phyloP scores from a whole-genome alignment of 2,888 invertebrate genomes.

The Lamellibrachia satsuma region DNA sequence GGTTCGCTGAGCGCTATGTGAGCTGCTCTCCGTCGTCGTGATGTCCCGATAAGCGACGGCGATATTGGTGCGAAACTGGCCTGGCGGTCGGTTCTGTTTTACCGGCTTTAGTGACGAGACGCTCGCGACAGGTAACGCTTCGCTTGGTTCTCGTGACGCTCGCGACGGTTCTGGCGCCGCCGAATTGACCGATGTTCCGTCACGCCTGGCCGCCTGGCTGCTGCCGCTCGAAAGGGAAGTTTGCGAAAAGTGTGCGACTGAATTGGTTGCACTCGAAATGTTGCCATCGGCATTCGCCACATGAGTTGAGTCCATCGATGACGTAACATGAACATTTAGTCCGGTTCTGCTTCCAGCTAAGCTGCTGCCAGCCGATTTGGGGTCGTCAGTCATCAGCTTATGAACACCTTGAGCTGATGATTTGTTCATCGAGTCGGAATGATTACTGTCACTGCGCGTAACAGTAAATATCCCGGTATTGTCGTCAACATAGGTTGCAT shows the following conservation, averaged over 20 bases:
- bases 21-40: neutral
- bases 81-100: neutral
- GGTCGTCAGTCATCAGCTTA: neutral
- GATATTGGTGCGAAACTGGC: neutral
- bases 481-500: neutral
- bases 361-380: neutral
- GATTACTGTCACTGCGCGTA: neutral
- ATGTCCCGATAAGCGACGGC: slow-evolving; percentile 6
- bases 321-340: neutral
- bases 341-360: neutral
- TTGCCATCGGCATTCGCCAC: neutral
- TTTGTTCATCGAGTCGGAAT: neutral
- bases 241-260: neutral
- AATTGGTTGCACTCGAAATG: neutral
- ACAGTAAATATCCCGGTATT: neutral
- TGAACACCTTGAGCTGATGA: neutral
- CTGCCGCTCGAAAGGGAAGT: neutral
- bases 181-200: neutral
- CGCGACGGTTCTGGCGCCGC: neutral
- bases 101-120: neutral
- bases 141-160: neutral
- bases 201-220: neutral
- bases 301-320: neutral
- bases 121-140: neutral
- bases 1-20: neutral